Evolutionary conservation across 2,888 invertebrate genomes (phyloP).

Genomic region (Leucophenga montana): DNA sequence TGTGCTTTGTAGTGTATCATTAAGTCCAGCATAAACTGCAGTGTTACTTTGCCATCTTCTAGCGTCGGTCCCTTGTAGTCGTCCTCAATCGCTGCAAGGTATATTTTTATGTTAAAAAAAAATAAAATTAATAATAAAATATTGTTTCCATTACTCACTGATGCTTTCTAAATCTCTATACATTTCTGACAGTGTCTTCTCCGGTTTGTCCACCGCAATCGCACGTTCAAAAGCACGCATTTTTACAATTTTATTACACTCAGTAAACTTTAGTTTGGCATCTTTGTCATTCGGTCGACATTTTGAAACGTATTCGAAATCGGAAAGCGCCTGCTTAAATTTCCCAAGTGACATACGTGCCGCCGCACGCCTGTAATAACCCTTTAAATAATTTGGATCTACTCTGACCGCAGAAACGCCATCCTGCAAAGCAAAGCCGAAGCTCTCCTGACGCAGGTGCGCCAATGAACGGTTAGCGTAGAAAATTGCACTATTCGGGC

Average conservation of each 20-base stretch:
- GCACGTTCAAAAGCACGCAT: constrained; percentile 97
- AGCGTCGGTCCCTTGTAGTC: constrained; percentile 94
- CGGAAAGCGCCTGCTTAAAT: constrained; percentile 95
- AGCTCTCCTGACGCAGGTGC: constrained; percentile 93
- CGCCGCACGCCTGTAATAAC: constrained; percentile 96
- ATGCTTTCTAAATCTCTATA: constrained; percentile 90
- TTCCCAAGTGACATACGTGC: constrained; percentile 98
- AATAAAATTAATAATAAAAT: not conserved
- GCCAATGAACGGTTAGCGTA: constrained; percentile 97
- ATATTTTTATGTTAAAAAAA: not conserved
- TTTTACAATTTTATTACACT: constrained; percentile 96
- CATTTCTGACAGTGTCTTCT: constrained; percentile 88
- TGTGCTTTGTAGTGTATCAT: constrained; percentile 92
- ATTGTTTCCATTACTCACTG: constrained; percentile 75
- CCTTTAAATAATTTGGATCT: constrained; percentile 93
- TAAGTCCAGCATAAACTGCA: constrained; percentile 90
- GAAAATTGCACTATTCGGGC: constrained; percentile 88
- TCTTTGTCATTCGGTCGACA: constrained; percentile 94
- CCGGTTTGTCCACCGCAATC: constrained; percentile 92
- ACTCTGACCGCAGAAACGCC: constrained; percentile 92
- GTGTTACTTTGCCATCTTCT: constrained; percentile 89
- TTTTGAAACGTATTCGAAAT: constrained; percentile 96
- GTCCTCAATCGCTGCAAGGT: constrained; percentile 88
- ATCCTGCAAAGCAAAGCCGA: constrained; percentile 94
- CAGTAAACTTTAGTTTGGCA: constrained; percentile 91